A percentile compares a stretch with the other conserved stretches of the same genome.
Conservation (phyloP, 1,140 invertebrate genomes). For the Archegozetes longisetosus region DNA sequence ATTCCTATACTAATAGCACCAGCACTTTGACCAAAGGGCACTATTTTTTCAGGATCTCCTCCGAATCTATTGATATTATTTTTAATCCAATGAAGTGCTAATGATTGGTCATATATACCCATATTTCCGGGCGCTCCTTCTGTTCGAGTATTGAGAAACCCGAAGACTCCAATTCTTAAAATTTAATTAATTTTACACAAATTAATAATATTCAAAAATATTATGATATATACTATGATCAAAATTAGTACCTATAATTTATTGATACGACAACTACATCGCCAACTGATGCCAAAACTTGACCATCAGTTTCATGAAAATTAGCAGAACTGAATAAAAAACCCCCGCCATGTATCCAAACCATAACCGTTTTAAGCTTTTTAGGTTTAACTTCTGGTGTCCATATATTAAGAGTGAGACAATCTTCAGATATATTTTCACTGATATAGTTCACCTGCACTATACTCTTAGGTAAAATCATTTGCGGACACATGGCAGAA, state of each 20-base stretch:
- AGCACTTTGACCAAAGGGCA: constrained; percentile 31
- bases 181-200: neutral
- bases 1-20: constrained; percentile 19
- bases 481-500: constrained; percentile 15
- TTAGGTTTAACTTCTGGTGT: constrained; percentile 38
- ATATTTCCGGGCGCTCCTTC: constrained; percentile 83
- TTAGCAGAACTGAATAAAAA: constrained; percentile 65
- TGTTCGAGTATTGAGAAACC: constrained; percentile 72
- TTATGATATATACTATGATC: constrained; percentile 48
- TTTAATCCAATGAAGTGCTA: constrained; percentile 82
- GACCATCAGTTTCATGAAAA: constrained; percentile 80
- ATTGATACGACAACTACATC: constrained; percentile 84
- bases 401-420: constrained; percentile 84
- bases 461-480: neutral
- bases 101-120: constrained; percentile 81
- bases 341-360: constrained; percentile 51
- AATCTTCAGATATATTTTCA: constrained; percentile 78
- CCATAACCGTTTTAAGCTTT: constrained; percentile 24
- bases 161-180: constrained; percentile 77
- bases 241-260: constrained; percentile 59
- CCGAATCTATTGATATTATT: constrained; percentile 87
- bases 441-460: constrained; percentile 34
- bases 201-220: constrained; percentile 46
- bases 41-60: constrained; percentile 44
- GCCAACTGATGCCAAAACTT: constrained; percentile 69